phyloP scores from a whole-genome alignment of 2,888 invertebrate species.

The Alentia gelatinosa region DNA sequence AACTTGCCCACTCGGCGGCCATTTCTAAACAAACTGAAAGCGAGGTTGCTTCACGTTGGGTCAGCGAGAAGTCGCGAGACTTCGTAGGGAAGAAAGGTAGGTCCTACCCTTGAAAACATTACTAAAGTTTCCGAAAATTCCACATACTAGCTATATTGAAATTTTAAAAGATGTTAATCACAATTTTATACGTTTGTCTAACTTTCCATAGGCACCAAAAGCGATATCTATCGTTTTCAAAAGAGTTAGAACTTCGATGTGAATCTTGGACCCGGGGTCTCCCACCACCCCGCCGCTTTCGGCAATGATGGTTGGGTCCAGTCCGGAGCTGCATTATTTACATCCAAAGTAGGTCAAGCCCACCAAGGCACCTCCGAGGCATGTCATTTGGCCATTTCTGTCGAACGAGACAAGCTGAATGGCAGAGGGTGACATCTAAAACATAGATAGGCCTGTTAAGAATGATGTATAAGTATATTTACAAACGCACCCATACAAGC shows the following conservation, averaged over 20 bases:
- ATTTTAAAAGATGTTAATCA: background rate
- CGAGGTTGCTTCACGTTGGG: slow-evolving; percentile 10
- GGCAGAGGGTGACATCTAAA: too few species aligned
- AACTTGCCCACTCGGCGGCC: background rate
- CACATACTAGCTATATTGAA: background rate
- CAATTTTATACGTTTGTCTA: background rate
- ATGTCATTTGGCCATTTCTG: slow-evolving; percentile 1
- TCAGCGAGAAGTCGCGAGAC: slow-evolving; percentile 30
- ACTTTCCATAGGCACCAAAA: background rate
- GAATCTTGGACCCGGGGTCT: background rate
- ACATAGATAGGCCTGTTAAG: too few species aligned
- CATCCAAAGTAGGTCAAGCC: background rate
- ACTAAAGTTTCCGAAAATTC: background rate
- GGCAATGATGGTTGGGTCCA: slow-evolving; percentile 32
- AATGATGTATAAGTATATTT: too few species aligned
- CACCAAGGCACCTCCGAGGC: background rate
- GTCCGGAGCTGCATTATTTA: slow-evolving; percentile 8
- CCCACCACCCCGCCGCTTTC: background rate
- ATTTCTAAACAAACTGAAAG: slow-evolving; percentile 48
- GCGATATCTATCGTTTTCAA: background rate
- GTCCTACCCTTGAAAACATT: background rate
- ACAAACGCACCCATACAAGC: too few species aligned
- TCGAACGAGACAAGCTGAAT: too few species aligned
- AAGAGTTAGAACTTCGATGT: background rate
- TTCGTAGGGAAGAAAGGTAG: slow-evolving; percentile 50